These are phyloP conservation scores for Lithophane semibrunnea DNA, from an alignment of 2,888 invertebrate species.

Conservation along the genomic window DNA sequence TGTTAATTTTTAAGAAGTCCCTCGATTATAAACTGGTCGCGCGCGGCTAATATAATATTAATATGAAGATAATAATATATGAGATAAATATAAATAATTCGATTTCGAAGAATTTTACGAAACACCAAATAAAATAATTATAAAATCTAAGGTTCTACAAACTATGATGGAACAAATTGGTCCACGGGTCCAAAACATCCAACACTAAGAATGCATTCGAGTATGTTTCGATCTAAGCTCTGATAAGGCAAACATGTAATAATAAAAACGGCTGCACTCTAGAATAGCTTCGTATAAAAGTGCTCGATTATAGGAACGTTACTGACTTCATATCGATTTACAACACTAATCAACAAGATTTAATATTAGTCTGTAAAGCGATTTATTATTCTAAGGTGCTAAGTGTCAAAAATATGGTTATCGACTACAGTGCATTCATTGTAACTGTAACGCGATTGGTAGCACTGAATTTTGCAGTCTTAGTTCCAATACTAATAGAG, in stretches of 20 bases:
- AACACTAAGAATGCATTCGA: constrained; percentile 62
- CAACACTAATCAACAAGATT: constrained; percentile 17
- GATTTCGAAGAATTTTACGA: constrained; percentile 28
- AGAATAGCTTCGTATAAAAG: constrained; percentile 15
- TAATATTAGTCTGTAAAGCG: neutral
- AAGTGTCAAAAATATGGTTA: neutral
- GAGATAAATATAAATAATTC: constrained; percentile 24
- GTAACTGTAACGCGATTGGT: too few relatives aligned
- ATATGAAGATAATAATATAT: constrained; percentile 11
- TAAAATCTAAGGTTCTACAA: constrained; percentile 52
- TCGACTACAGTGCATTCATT: neutral
- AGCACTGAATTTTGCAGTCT: too few relatives aligned
- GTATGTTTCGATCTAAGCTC: constrained; percentile 48
- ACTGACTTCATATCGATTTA: constrained; percentile 2
- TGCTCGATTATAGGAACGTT: neutral
- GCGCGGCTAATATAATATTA: constrained; percentile 13
- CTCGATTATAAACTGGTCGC: constrained; percentile 1
- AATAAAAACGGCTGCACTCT: constrained; percentile 4
- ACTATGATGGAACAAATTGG: constrained; percentile 66
- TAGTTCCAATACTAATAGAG: too few relatives aligned
- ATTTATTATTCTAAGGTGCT: constrained; percentile 13
- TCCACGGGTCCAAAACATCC: constrained; percentile 61
- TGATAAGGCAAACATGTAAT: constrained; percentile 36
- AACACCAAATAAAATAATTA: constrained; percentile 38
- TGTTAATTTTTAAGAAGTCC: neutral